Percentiles rank a stretch among this genome's conserved stretches.
phyloP scores from a whole-genome alignment of 2,888 invertebrate genomes.

The Fragum fragum region DNA sequence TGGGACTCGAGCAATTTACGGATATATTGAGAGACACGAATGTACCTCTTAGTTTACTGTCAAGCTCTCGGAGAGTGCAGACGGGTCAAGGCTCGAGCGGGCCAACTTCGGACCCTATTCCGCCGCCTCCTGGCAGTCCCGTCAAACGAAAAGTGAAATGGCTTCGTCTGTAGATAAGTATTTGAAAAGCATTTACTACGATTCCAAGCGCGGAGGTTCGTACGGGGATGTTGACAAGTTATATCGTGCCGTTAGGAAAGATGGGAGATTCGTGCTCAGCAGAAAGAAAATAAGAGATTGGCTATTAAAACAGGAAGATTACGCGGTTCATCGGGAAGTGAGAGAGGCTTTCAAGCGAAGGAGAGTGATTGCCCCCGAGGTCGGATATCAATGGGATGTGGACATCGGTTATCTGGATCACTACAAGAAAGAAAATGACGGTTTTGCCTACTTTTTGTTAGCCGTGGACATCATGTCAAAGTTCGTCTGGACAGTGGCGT shows the following conservation, averaged over 20 bases:
- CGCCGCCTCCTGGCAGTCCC: slow-evolving; percentile 46
- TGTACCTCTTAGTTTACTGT: slow-evolving; percentile 44
- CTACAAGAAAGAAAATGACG: slow-evolving; percentile 52
- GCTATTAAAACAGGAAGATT: slow-evolving; percentile 63
- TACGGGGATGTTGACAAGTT: slow-evolving; percentile 62
- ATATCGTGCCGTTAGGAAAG: slow-evolving; percentile 58
- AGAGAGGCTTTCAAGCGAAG: slow-evolving; percentile 47
- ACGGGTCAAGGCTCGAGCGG: slow-evolving; percentile 19
- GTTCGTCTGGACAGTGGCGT: slow-evolving; percentile 47
- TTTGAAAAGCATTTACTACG: slow-evolving; percentile 56
- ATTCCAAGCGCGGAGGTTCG: slow-evolving; percentile 52
- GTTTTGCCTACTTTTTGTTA: slow-evolving; percentile 49
- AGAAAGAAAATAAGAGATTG: slow-evolving; percentile 58
- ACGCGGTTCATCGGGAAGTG: slow-evolving; percentile 53
- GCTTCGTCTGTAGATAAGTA: slow-evolving; percentile 51
- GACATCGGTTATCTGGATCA: slow-evolving; percentile 52
- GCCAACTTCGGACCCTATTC: slow-evolving; percentile 1
- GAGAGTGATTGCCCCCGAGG: slow-evolving; percentile 46
- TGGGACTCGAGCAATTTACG: slow-evolving; percentile 31
- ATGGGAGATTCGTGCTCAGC: slow-evolving; percentile 55
- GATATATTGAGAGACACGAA: slow-evolving; percentile 37
- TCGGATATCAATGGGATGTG: slow-evolving; percentile 60
- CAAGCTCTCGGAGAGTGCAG: slow-evolving; percentile 39
- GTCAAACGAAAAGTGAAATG: slow-evolving; percentile 51
- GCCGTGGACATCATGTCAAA: slow-evolving; percentile 51